Conservation (phyloP, 2,888 invertebrate genomes). For the Cartodere bifasciata region DNA sequence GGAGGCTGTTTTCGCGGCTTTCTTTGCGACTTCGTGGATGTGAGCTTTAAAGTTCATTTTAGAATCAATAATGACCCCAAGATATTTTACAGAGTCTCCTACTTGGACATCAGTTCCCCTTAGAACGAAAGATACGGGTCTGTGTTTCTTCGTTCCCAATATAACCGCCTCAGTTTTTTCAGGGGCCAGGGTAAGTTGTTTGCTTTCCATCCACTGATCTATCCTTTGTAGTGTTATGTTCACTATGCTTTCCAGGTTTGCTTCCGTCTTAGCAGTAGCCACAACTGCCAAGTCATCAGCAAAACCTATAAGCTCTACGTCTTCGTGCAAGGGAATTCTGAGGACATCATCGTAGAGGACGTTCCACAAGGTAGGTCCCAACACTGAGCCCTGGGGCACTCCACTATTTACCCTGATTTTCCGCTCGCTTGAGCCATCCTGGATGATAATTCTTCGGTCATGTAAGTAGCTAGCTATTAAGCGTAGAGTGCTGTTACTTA, state of each 20-base stretch:
- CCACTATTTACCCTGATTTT: slow-evolving; percentile 3
- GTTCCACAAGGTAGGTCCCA: slow-evolving; percentile 11
- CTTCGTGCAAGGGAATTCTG: slow-evolving; percentile 1
- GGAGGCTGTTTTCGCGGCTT: slow-evolving; percentile 1
- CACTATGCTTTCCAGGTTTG: neutral
- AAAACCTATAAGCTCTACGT: slow-evolving; percentile 3
- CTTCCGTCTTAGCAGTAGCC: slow-evolving; percentile 2
- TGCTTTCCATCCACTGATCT: slow-evolving; percentile 1
- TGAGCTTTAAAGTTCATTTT: slow-evolving; percentile 4
- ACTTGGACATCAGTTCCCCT: neutral
- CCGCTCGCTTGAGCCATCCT: neutral
- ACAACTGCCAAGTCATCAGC: slow-evolving; percentile 8
- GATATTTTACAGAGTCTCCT: slow-evolving; percentile 5
- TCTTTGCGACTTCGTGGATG: slow-evolving; percentile 1
- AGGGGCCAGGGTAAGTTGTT: slow-evolving; percentile 6
- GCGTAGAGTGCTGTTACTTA: slow-evolving; percentile 4
- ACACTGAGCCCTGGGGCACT: slow-evolving; percentile 13
- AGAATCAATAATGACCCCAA: slow-evolving; percentile 4
- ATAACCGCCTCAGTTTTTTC: slow-evolving; percentile 12
- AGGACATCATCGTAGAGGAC: slow-evolving; percentile 11
- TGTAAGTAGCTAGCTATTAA: slow-evolving; percentile 6
- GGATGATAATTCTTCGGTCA: slow-evolving; percentile 1
- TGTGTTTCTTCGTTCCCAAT: slow-evolving; percentile 1
- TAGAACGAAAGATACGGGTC: slow-evolving; percentile 1
- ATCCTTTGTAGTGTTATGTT: neutral